Conservation (phyloP, 2,888 invertebrate species). For the Shargacucullia verbasci region DNA sequence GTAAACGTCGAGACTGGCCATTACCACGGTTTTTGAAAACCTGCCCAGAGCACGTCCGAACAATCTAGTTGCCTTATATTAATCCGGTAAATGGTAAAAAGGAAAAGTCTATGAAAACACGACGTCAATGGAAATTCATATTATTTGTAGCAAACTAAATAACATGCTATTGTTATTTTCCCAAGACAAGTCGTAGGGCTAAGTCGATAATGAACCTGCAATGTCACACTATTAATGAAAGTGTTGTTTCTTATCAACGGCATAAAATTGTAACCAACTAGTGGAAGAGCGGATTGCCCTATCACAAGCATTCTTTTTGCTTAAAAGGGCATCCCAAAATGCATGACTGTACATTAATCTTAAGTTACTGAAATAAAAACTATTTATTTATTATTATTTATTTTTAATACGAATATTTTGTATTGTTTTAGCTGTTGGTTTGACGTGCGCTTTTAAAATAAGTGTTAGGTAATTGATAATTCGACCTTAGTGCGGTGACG, state of each 20-base stretch:
- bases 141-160: conserved; percentile 12
- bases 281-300: too few relatives aligned
- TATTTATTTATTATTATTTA: too few relatives aligned
- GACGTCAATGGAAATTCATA: conserved; percentile 36
- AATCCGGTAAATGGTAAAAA: conserved; percentile 53
- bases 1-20: conserved; percentile 53
- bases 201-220: too few relatives aligned
- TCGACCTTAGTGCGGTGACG: not conserved
- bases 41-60: conserved; percentile 55
- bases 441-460: not conserved
- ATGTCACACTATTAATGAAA: too few relatives aligned
- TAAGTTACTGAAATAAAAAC: too few relatives aligned
- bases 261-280: too few relatives aligned
- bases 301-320: too few relatives aligned
- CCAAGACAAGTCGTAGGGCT: too few relatives aligned
- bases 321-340: too few relatives aligned
- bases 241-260: too few relatives aligned
- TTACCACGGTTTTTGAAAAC: conserved; percentile 52
- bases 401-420: too few relatives aligned
- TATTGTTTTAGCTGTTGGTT: not conserved
- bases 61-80: conserved; percentile 59
- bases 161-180: conserved; percentile 10
- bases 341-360: too few relatives aligned
- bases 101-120: conserved; percentile 52
- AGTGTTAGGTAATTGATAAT: not conserved